Percentiles rank a stretch among this genome's conserved stretches.
These are phyloP conservation scores for Resseliella maxima DNA, from an alignment of 2,888 invertebrate genomes.

Conservation along the genomic window DNA sequence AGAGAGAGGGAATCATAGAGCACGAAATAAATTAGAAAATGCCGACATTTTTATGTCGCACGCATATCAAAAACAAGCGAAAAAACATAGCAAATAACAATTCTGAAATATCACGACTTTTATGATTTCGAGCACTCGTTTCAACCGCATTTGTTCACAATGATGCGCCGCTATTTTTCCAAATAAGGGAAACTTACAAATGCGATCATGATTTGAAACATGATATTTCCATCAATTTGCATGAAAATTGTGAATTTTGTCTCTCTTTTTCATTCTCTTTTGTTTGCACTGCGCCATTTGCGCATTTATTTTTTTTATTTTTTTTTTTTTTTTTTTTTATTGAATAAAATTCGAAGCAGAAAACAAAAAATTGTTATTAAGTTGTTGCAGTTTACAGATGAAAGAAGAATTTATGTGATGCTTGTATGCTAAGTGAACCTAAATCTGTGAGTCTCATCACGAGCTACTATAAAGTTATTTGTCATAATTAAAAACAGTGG, in stretches of 20 bases:
- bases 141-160: background rate
- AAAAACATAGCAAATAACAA: background rate
- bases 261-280: background rate
- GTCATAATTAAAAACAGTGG: slow-evolving; percentile 11
- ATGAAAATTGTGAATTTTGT: background rate
- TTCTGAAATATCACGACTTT: slow-evolving; percentile 24
- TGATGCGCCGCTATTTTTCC: background rate
- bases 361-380: slow-evolving; percentile 33
- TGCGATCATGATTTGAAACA: background rate
- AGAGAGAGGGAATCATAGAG: background rate
- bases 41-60: slow-evolving; percentile 37
- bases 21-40: slow-evolving; percentile 43
- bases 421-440: background rate
- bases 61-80: slow-evolving; percentile 1
- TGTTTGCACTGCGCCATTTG: too few species aligned
- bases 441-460: background rate
- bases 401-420: slow-evolving; percentile 36
- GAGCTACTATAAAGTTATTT: slow-evolving; percentile 18
- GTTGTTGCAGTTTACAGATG: background rate
- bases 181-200: too few species aligned
- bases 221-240: background rate
- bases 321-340: background rate
- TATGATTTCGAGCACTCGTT: background rate
- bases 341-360: too few species aligned
- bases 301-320: too few species aligned